Evolutionary conservation across 1,140 invertebrate species (phyloP), one percentile per base, ranked within the genome.

Genomic region (Orussus abietinus): DNA sequence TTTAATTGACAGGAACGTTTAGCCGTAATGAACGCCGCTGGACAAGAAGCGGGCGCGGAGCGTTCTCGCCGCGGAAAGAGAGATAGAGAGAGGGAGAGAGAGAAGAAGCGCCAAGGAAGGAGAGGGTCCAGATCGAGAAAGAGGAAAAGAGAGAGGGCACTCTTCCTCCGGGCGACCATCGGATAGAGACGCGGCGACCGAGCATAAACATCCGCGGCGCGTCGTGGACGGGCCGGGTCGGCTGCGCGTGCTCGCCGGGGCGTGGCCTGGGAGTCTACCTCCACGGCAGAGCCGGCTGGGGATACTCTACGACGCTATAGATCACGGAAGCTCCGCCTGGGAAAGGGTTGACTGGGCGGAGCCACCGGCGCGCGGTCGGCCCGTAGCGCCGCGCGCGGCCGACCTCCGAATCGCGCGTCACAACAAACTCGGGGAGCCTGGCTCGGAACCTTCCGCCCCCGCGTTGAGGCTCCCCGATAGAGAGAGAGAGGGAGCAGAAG

Each of bases 1-100:
- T 67, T 69, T 70, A 72, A 72, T 71, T 69, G 67, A 70, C 69
- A 72, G 64, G 47, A 69, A 69, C 68, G 67, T 72, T 70, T 68
- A 68, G 62, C 67, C 55, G 59, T 69, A 71, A 70, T 66, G 60
- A 70, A 66, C 60, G 59, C 54, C 45, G 18, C 14, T 29, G 39
- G 32, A 25, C n/a, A 25, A n/a, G n/a, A n/a, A n/a, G n/a, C n/a
- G n/a, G n/a, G n/a, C n/a, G n/a, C n/a, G n/a, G n/a, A n/a, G n/a
- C n/a, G n/a, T n/a, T n/a, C n/a, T n/a, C n/a, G n/a, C n/a, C 50
- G 52, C n/a, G 32, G 30, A 13, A 18, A 21, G 32, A 30, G 34
- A 20, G 37, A 33, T 40, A 33, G 11, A 11, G 12, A 15, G 28
- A 30, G 30, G 17, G 7, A 10, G 38, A 46, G 42, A 42, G 45